Evolutionary conservation across 2,888 invertebrate species (phyloP), one percentile per base, ranked within the genome.

Genomic region (Nyleta sp.): DNA sequence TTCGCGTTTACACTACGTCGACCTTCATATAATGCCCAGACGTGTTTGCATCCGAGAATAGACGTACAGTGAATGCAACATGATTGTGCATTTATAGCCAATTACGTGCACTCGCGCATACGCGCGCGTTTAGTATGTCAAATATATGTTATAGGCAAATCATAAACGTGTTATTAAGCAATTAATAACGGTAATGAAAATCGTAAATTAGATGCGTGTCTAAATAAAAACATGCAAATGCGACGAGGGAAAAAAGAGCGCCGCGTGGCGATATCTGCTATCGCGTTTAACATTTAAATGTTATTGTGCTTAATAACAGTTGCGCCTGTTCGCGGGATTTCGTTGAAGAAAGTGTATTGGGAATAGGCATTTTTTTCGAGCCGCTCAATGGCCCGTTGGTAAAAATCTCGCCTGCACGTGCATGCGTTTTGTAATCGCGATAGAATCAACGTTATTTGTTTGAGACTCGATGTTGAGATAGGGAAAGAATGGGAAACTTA

Each of bases 71-170:
- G 73, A 74, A 74, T 74, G 60, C 67, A 67, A 60, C 60, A 48
- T 74, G 74, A 74, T 68, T 74, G 67, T 67, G 67, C 74, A 74
- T 74, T 74, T 74, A 74, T 59, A 67, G 44, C 65, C 73, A 74
- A 59, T 74, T 74, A 74, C 24, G 40, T 13, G 52, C 52, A 59
- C 50, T 17, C 24, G 40, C 17, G 52, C 52, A 59, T 42, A 13
- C 24, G 48, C 15, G 28, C 35, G 50, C 50, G 73, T 65, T 71
- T 72, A 55, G 62, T 72, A 10, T 72, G 62, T 72, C 72, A 64
- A 64, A 64, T 72, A 40, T 60, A 53, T 24, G 60, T 67, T 60
- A 52, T 52, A 48, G 42, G 44, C 65, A 67, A 67, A 64, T 50
- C 57, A 67, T 67, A 60, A 60, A 74, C 74, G 67, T 60, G 60